Evolutionary conservation across 2,797 vertebrate species (phyloP).

Genomic region (Rhadinocentrus ornatus): DNA sequence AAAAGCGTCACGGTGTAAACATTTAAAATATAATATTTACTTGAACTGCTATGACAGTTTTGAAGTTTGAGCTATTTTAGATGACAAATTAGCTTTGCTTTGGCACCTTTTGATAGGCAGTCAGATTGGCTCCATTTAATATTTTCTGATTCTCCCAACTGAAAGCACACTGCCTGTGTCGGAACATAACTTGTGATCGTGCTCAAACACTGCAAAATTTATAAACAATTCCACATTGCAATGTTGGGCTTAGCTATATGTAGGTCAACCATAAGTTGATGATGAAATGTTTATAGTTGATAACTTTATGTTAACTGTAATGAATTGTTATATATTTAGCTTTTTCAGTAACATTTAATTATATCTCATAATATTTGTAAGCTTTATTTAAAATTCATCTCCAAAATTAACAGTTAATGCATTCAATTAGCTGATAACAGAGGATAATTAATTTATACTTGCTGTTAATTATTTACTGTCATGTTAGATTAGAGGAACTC

Average conservation of each 20-base stretch:
- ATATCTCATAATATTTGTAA: not conserved
- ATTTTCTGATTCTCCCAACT: too few species aligned
- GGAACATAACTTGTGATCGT: constrained; percentile 1
- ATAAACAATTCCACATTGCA: not conserved
- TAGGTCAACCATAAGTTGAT: too few species aligned
- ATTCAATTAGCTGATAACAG: not conserved
- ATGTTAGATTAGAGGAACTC: not conserved
- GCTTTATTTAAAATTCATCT: not conserved
- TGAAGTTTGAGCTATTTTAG: not conserved
- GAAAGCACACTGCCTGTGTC: too few species aligned
- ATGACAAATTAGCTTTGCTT: not conserved
- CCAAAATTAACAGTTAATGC: not conserved
- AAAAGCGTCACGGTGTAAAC: not conserved
- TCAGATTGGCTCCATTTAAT: too few species aligned
- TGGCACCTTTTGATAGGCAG: not conserved
- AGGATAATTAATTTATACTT: not conserved
- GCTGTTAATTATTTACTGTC: not conserved
- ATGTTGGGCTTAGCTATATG: not conserved
- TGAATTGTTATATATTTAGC: not conserved
- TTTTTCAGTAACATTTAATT: not conserved
- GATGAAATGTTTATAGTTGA: too few species aligned
- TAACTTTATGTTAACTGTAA: not conserved
- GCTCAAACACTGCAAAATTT: not conserved
- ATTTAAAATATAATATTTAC: not conserved
- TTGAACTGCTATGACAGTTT: not conserved